These are phyloP conservation scores for Drosophila ambigua DNA, from an alignment of 1,140 invertebrate genomes.

Conservation along the genomic window DNA sequence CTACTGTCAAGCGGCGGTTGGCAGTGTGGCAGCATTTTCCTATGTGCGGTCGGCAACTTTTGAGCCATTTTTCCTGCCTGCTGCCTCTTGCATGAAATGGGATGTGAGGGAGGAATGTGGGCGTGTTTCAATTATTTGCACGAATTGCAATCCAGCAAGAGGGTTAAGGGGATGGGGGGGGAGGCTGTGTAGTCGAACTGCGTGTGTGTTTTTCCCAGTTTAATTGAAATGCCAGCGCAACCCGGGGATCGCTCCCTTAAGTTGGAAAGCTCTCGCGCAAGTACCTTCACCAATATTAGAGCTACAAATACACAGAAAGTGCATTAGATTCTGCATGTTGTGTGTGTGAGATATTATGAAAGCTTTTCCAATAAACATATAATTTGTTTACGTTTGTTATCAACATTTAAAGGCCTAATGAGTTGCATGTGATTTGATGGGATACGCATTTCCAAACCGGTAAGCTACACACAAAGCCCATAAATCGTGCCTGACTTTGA, in stretches of 20 bases:
- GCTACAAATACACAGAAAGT: constrained; percentile 27
- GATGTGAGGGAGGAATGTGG: constrained; percentile 31
- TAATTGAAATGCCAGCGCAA: constrained; percentile 65
- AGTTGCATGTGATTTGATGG: constrained; percentile 51
- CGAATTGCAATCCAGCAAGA: constrained; percentile 34
- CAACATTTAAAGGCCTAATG: constrained; percentile 41
- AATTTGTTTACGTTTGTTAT: constrained; percentile 39
- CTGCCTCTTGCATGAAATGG: constrained; percentile 3
- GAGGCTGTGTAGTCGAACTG: constrained; percentile 9
- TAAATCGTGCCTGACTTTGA: constrained; percentile 2
- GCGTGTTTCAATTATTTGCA: constrained; percentile 77
- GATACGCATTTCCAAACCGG: constrained; percentile 1
- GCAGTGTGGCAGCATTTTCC: constrained; percentile 28
- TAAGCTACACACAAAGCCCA: neutral
- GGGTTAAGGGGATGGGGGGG: neutral
- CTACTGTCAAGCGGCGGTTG: constrained; percentile 43
- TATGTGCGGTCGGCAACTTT: constrained; percentile 42
- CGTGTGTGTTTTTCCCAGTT: constrained; percentile 51
- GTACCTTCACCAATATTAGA: constrained; percentile 33
- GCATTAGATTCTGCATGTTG: constrained; percentile 6
- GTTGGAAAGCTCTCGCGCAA: constrained; percentile 28
- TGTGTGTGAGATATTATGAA: neutral
- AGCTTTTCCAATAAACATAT: constrained; percentile 17
- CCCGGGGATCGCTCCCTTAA: constrained; percentile 11
- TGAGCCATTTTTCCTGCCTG: constrained; percentile 33